Percentiles rank a stretch among this genome's conserved stretches.
These are phyloP conservation scores for Caenorhabditis imperialis DNA, from an alignment of 2,888 invertebrate genomes.

Conservation along the genomic window DNA sequence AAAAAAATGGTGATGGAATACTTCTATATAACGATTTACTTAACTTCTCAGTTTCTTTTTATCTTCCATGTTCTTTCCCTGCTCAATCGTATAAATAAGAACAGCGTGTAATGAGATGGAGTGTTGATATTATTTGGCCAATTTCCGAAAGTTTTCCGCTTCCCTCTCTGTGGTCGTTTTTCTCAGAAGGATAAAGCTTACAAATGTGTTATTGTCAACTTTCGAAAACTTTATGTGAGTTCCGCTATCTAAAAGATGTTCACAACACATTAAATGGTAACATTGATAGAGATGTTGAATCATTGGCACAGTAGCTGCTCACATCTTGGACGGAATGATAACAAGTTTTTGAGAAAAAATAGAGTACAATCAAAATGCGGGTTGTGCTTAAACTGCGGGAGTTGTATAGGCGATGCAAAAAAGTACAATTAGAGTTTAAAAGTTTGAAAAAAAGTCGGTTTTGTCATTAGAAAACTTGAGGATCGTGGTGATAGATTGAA, in stretches of 20 bases:
- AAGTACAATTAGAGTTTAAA: too few species aligned
- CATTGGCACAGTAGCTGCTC: constrained; percentile 15
- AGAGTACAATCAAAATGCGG: too few species aligned
- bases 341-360: constrained; percentile 42
- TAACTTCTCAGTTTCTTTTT: constrained; percentile 1
- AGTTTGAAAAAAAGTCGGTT: constrained; percentile 5
- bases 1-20: too few species aligned
- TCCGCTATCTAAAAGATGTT: constrained; percentile 56
- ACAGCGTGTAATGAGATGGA: constrained; percentile 10
- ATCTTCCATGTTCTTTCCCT: not conserved
- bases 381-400: too few species aligned
- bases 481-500: constrained; percentile 4
- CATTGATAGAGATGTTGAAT: constrained; percentile 19
- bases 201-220: constrained; percentile 29
- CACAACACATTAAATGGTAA: constrained; percentile 19
- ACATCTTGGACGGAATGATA: constrained; percentile 42
- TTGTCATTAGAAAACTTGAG: too few species aligned
- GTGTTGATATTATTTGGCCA: constrained; percentile 39
- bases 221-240: constrained; percentile 55
- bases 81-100: constrained; percentile 16
- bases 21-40: too few species aligned
- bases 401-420: constrained; percentile 1
- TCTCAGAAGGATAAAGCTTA: not conserved
- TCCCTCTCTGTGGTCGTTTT: not conserved
- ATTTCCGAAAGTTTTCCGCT: constrained; percentile 3